Evolutionary conservation across 2,113 vertebrate species (phyloP), one percentile per base, ranked within the genome.

Genomic region (Garra rufa): DNA sequence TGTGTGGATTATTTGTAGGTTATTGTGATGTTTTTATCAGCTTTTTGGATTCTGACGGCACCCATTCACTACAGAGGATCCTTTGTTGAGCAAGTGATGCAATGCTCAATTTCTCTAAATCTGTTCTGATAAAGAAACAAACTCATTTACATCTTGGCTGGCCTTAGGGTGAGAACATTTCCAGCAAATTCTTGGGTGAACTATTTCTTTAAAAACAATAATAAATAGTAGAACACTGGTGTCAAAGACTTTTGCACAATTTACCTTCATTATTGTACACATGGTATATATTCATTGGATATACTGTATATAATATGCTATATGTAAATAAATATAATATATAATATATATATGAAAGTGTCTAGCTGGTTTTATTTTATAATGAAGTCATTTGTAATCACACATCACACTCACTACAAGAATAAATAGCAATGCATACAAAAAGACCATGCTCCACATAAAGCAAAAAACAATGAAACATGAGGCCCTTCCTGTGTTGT

Each of bases 301-400:
- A 86, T 84, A 87, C 78, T 83, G 83, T 82, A 76, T 83, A 83
- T 83, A 79, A 63, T 82, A 84, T 86, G 76, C 78, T 38, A 76
- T 81, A 43, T 82, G 34, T 80, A 83, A 83, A 85, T 85, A 85
- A 82, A 89, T 87, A 88, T 88, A 86, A 86, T 84, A 75, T 34
- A 52, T 43, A 52, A 55, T 55, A 75, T 83, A 85, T 78, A 30
- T 80, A 67, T 81, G 78, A 81, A 80, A 85, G 90, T 89, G 86
- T 85, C 73, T 82, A 89, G 91, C 89, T 92, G 90, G 88, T 91
- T 88, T 91, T 89, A 88, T 89, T 87, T 90, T 87, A 85, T 83
- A 88, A 86, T 87, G 89, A 86, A 91, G 85, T 90, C 88, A 86
- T 89, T 76, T 85, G 73, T 84, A 57, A 65, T 87, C 84, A 87